Base-by-base conservation (phyloP, 2,797 vertebrate species). In the Coluber constrictor region DNA sequence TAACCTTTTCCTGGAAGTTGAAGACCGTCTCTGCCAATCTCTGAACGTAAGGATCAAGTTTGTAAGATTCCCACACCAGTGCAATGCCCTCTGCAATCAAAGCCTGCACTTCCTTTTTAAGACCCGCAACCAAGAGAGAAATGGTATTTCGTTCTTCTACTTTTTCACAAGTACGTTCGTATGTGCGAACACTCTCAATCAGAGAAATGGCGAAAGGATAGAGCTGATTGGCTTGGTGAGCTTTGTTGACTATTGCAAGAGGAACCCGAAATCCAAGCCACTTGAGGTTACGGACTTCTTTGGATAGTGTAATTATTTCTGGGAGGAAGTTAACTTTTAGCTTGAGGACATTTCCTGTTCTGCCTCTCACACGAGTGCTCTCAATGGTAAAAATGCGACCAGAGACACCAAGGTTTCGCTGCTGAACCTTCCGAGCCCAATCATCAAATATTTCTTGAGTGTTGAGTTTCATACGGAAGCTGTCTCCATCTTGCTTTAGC, bases 381-480 rank as follows among this genome's bases (percentile, higher is more conserved):
- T 99, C 99, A 0, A 99, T 99, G 93, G 99, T 99, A 97, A 99
- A 99, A 96, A 99, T 99, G 90, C 99, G 99, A 0, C 99, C 99
- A 0, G 99, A 99, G 79, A 99, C 99, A 0, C 99, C 99, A 0
- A 99, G 98, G 96, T 99, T 99, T 93, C 99, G 99, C 60, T 99
- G 99, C 96, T 99, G 99, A 96, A 99, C 99, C 97, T 99, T 99
- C 56, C 99, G 98, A 1, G 99, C 99, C 99, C 99, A 99, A 95
- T 99, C 99, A 54, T 99, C 99, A n/a, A 99, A 99, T 90, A 99
- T 99, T 96, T 99, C 99, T 94, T 99, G 99, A 4, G 99, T 99
- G 95, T 99, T 99, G 91, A 99, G 99, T 95, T 99, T 99, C 96
- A 99, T 99, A 55, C 99, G 98, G 97, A 99, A 99, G 95, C 99